Conservation (phyloP, 2,113 vertebrate genomes). For the western clawed frog (Xenopus tropicalis) region UCB_Xtro_10.0 CM004444.2:35193501-35194000, state of each 20-base stretch:
- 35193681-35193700: conserved; percentile 36
- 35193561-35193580: conserved; percentile 40
- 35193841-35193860: not conserved
- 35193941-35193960: no score
- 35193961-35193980: no score
- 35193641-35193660: conserved; percentile 36
- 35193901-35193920: no score
- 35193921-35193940: no score
- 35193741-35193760: conserved; percentile 10
- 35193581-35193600: conserved; percentile 41
- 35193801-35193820: not conserved
- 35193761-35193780: not conserved
- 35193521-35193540: conserved; percentile 40
- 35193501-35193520: conserved; percentile 44
- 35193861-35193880: not conserved
- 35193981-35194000: no score
- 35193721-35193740: conserved; percentile 26
- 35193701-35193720: conserved; percentile 25
- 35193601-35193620: conserved; percentile 28
- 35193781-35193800: not conserved
- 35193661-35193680: not conserved
- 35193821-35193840: not conserved
- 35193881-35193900: no score
- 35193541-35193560: conserved; percentile 44
- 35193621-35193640: conserved; percentile 28